Evolutionary conservation across 2,113 vertebrate genomes (phyloP).

Genomic region (Baryphthengus martii): DNA sequence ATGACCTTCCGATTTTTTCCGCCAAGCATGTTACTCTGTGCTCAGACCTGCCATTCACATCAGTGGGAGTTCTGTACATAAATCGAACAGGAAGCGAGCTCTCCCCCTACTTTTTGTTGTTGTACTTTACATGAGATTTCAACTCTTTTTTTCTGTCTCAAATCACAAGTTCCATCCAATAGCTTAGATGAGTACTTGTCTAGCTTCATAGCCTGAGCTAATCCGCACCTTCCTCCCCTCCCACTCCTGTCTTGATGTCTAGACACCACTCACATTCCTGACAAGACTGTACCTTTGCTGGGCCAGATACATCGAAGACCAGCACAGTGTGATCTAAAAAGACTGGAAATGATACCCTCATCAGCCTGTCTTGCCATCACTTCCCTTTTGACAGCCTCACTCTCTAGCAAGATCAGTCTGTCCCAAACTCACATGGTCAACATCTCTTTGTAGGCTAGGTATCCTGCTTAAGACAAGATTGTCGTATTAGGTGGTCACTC

Average conservation of each 20-base stretch:
- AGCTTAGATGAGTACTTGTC: neutral
- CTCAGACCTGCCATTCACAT: neutral
- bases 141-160: neutral
- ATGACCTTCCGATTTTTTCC: neutral
- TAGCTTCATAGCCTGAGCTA: neutral
- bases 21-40: neutral
- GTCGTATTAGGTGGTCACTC: fast-evolving
- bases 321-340: neutral
- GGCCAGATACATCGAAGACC: fast-evolving
- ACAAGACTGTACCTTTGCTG: neutral
- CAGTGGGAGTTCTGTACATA: neutral
- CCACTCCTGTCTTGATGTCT: neutral
- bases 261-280: neutral
- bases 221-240: neutral
- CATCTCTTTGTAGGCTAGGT: neutral
- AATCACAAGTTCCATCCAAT: neutral
- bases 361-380: neutral
- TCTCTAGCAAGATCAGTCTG: neutral
- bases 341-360: neutral
- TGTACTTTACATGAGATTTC: neutral
- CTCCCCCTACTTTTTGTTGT: neutral
- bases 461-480: neutral
- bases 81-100: neutral
- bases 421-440: neutral
- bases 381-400: neutral